Base-by-base conservation (phyloP, 2,888 invertebrate genomes). In the Drosophila setosimentum region DNA sequence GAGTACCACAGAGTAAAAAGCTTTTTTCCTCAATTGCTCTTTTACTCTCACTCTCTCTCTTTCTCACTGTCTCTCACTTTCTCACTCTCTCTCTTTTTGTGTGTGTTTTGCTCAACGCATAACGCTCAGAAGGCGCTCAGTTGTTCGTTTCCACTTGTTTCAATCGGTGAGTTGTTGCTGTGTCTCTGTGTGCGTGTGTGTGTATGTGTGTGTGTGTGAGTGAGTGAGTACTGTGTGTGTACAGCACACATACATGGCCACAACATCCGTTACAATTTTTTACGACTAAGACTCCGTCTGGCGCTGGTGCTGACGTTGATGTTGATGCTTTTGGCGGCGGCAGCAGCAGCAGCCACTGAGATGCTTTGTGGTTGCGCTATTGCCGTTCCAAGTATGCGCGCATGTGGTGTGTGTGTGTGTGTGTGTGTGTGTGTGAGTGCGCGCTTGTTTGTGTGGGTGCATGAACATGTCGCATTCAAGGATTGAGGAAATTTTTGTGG, bases 401-500 rank as follows among this genome's bases (percentile, higher is more conserved):
- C 24, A 55, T 80, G 21, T 64, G 64, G 59, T 80, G 21, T 64
- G 64, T 61, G 42, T 33, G 30, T 40, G 59, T 35, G 51, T 57
- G 32, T 45, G 50, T 65, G 40, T 33, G 32, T 48, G 27, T 4
- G 4, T 59, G 21, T 50, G 35, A 51, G 30, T 49, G 49, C 55
- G 29, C 33, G 50, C 21, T 53, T 53, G 54, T 61, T 63, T 55
- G 50, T 54, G 67, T 62, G 67, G 54, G 68, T 75, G 80, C 59
- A 72, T 67, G 59, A 50, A 69, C 64, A 73, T 73, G 78, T 78
- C 89, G 78, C 90, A 91, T 87, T 87, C 86, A 79, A 83, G 84
- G 91, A 91, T 90, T 90, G 90, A 91, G 87, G 76, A 86, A 80
- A 91, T 91, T 90, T 89, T 84, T 90, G 90, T 78, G 91, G 91